Conservation (phyloP, 2,113 vertebrate species). For the Brienomyrus brachyistius region DNA sequence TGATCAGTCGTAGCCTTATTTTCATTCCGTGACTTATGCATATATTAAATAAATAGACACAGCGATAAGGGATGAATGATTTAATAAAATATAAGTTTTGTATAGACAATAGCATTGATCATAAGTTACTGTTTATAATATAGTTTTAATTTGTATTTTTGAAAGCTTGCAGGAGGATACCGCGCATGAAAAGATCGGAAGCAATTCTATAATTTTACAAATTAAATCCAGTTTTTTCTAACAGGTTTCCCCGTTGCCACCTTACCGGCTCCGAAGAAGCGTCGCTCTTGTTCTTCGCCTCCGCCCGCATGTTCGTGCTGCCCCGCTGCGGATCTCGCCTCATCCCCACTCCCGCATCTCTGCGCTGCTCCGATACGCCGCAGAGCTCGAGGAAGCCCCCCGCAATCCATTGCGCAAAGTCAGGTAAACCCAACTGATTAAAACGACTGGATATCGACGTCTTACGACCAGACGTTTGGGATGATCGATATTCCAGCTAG, state of each 20-base stretch:
- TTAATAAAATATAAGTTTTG: not conserved
- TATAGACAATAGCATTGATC: not conserved
- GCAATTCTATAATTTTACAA: not conserved
- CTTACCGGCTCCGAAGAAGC: not conserved
- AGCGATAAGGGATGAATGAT: not conserved
- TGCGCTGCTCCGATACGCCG: not conserved
- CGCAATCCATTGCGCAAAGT: not conserved
- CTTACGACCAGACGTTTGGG: not conserved
- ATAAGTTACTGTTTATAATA: not conserved
- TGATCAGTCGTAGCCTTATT: not conserved
- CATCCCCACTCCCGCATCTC: not conserved
- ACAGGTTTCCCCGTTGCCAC: not conserved
- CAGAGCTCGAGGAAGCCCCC: not conserved
- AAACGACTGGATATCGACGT: not conserved
- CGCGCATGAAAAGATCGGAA: not conserved
- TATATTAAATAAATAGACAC: not conserved
- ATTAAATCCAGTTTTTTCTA: not conserved
- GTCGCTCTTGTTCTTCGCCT: not conserved
- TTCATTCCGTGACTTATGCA: not conserved
- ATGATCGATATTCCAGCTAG: not conserved
- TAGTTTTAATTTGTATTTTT: not conserved
- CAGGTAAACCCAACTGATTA: not conserved
- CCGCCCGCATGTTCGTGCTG: slow-evolving; percentile 1
- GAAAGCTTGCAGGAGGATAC: not conserved
- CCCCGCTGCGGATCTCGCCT: not conserved